Evolutionary conservation across 2,888 invertebrate genomes (phyloP).

Genomic region (Drosophila melanosoma): DNA sequence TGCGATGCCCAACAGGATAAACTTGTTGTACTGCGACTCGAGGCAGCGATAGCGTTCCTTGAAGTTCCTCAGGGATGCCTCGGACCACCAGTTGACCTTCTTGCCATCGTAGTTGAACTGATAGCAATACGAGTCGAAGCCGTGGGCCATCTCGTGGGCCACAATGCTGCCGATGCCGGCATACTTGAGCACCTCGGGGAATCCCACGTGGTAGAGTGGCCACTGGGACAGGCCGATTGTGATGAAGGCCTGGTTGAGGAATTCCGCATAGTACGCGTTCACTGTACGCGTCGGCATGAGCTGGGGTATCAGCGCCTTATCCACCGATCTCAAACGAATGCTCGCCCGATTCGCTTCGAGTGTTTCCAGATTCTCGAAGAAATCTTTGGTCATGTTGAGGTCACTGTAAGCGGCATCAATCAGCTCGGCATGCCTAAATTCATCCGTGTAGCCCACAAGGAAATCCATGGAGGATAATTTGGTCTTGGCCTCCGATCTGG

Average conservation of each 20-base stretch:
- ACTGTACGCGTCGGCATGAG: conserved; percentile 80
- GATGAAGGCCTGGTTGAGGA: conserved; percentile 79
- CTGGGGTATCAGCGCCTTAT: conserved; percentile 74
- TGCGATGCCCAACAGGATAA: conserved; percentile 69
- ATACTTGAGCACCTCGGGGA: conserved; percentile 78
- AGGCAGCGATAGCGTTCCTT: conserved; percentile 81
- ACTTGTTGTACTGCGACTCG: conserved; percentile 82
- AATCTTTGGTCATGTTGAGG: conserved; percentile 67
- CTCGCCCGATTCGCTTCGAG: conserved; percentile 73
- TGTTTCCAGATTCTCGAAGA: conserved; percentile 68
- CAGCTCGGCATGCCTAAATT: conserved; percentile 68
- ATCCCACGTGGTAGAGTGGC: conserved; percentile 76
- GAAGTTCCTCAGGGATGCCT: conserved; percentile 76
- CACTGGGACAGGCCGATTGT: conserved; percentile 80
- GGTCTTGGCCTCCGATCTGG: conserved; percentile 76
- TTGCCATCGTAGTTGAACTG: conserved; percentile 81
- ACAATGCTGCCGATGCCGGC: conserved; percentile 81
- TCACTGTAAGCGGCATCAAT: conserved; percentile 68
- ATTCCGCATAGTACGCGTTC: conserved; percentile 82
- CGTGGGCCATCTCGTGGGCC: conserved; percentile 83
- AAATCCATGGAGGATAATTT: conserved; percentile 81
- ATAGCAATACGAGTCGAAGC: conserved; percentile 80
- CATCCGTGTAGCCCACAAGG: conserved; percentile 78
- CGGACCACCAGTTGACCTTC: conserved; percentile 80
- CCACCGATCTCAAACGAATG: conserved; percentile 66